Evolutionary conservation across 2,888 invertebrate genomes (phyloP).

Genomic region (Melinaea menophilus): DNA sequence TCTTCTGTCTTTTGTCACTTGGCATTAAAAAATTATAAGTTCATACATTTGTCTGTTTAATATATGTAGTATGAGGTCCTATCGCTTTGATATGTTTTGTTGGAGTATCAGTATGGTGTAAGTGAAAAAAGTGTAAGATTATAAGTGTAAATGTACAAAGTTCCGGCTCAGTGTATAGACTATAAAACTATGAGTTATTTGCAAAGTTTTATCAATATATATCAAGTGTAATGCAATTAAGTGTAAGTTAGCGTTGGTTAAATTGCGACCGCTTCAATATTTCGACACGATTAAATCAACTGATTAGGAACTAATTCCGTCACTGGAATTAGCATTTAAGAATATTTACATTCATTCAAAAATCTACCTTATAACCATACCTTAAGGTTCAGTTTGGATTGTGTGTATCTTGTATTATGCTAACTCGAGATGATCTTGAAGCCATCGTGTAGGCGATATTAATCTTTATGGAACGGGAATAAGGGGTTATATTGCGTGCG

Average conservation of each 20-base stretch:
- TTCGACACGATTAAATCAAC: conserved; percentile 48
- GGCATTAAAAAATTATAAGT: too few species aligned
- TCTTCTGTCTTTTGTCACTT: too few species aligned
- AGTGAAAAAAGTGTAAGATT: too few species aligned
- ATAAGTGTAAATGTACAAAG: too few species aligned
- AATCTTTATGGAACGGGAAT: conserved; percentile 7
- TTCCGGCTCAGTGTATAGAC: too few species aligned
- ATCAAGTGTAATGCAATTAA: neutral
- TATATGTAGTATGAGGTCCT: too few species aligned
- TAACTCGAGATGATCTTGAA: conserved; percentile 15
- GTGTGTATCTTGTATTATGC: neutral
- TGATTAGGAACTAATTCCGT: conserved; percentile 51
- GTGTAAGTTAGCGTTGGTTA: neutral
- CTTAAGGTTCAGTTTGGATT: conserved; percentile 2
- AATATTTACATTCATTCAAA: conserved; percentile 17
- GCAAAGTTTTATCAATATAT: neutral
- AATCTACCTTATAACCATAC: neutral
- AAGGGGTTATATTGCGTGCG: conserved; percentile 24
- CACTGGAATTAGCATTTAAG: conserved; percentile 29
- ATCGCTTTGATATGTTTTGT: too few species aligned
- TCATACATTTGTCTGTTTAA: too few species aligned
- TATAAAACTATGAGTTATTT: neutral
- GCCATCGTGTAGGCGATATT: conserved; percentile 14
- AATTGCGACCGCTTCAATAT: conserved; percentile 22
- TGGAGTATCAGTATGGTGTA: too few species aligned